phyloP scores from a whole-genome alignment of 2,888 invertebrate species.

The Phaonia tiefii region DNA sequence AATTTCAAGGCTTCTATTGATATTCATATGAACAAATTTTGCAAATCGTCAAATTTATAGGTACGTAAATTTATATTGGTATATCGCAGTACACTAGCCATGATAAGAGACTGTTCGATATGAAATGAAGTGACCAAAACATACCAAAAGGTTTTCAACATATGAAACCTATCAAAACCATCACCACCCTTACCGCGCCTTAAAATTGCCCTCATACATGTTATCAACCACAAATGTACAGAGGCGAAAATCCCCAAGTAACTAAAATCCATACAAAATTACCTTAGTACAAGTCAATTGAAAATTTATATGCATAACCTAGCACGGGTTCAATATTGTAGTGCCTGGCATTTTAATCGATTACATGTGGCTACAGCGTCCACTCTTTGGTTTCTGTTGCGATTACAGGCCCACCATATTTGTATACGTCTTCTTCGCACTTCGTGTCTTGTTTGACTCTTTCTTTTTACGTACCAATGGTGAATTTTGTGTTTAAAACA shows the following conservation, averaged over 20 bases:
- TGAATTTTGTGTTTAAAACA: background rate
- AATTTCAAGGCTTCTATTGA: constrained; percentile 50
- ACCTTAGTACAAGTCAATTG: constrained; percentile 27
- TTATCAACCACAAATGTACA: constrained; percentile 27
- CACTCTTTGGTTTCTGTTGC: no score
- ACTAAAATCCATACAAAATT: constrained; percentile 27
- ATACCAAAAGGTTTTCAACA: constrained; percentile 17
- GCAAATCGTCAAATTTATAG: constrained; percentile 41
- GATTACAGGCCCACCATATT: background rate
- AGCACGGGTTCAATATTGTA: constrained; percentile 20
- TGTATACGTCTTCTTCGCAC: constrained; percentile 5
- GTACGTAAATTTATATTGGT: no score
- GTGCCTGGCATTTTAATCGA: constrained; percentile 47
- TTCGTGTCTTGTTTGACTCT: no score
- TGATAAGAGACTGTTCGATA: constrained; percentile 14
- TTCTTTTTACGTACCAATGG: no score
- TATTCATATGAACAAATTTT: constrained; percentile 42
- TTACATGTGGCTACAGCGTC: background rate
- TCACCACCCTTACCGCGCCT: background rate
- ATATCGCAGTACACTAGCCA: constrained; percentile 40
- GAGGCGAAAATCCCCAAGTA: constrained; percentile 38
- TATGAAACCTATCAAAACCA: background rate
- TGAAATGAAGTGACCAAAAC: constrained; percentile 25
- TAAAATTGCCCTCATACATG: constrained; percentile 1
- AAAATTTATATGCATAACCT: constrained; percentile 33